Percentiles rank a stretch among this genome's conserved stretches.
These are phyloP conservation scores for Metellina segmentata DNA, from an alignment of 2,888 invertebrate species.

Conservation along the genomic window DNA sequence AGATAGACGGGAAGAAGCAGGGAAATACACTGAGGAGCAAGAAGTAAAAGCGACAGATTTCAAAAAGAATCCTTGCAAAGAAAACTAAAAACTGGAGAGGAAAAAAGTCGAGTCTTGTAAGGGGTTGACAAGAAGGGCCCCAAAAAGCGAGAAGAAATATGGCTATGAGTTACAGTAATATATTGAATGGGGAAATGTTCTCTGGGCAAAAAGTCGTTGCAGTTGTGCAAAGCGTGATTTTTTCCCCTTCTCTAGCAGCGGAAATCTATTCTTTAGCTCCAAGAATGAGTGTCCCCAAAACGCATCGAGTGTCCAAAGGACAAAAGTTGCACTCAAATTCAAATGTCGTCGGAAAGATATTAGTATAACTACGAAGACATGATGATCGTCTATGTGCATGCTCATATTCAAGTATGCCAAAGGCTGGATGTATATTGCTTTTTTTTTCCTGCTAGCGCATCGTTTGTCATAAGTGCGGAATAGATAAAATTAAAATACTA, in stretches of 20 bases:
- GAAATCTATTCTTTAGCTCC: slow-evolving; percentile 72
- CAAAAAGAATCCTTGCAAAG: slow-evolving; percentile 51
- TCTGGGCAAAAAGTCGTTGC: slow-evolving; percentile 56
- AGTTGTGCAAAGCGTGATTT: slow-evolving; percentile 63
- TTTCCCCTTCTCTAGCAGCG: slow-evolving; percentile 60
- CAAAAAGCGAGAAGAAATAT: slow-evolving; percentile 70
- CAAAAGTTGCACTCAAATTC: slow-evolving; percentile 75
- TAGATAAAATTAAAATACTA: slow-evolving; percentile 67
- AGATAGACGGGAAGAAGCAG: slow-evolving; percentile 20
- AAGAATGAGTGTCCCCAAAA: slow-evolving; percentile 72
- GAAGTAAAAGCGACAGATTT: slow-evolving; percentile 70
- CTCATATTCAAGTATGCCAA: slow-evolving; percentile 61
- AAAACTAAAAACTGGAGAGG: slow-evolving; percentile 25
- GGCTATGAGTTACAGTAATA: slow-evolving; percentile 74
- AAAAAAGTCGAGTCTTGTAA: slow-evolving; percentile 62
- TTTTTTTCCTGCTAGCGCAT: slow-evolving; percentile 37
- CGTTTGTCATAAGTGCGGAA: slow-evolving; percentile 65
- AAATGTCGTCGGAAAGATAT: slow-evolving; percentile 73
- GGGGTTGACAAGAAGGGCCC: slow-evolving; percentile 63
- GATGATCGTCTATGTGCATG: slow-evolving; percentile 65
- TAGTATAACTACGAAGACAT: slow-evolving; percentile 71
- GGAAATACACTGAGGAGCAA: slow-evolving; percentile 46
- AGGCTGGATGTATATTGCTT: slow-evolving; percentile 43
- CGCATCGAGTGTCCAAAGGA: slow-evolving; percentile 67
- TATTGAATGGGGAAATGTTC: slow-evolving; percentile 74